These are phyloP conservation scores for Seriola dumerili DNA, from an alignment of 2,113 vertebrate genomes.

Conservation along the genomic window DNA sequence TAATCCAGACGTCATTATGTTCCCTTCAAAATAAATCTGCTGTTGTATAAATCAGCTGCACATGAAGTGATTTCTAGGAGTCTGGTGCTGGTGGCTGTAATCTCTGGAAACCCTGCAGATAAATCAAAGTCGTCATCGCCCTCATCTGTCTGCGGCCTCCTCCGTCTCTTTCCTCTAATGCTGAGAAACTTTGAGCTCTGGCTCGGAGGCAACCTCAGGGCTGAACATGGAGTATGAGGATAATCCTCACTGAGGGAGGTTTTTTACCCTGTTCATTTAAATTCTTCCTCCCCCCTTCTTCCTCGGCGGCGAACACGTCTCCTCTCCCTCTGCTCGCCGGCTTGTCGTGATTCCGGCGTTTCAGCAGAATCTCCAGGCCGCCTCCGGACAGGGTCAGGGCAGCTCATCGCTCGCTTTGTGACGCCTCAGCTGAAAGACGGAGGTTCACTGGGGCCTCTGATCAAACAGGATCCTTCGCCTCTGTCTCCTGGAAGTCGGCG, in stretches of 20 bases:
- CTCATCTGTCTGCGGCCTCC: neutral
- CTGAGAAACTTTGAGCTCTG: neutral
- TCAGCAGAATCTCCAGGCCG: slow-evolving; percentile 59
- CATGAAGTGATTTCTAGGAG: neutral
- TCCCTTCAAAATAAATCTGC: neutral
- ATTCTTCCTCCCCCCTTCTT: slow-evolving; percentile 8
- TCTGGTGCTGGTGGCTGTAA: neutral
- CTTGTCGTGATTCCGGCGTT: slow-evolving; percentile 27
- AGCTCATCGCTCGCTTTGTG: slow-evolving; percentile 5
- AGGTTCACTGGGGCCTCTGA: neutral
- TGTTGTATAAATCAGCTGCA: neutral
- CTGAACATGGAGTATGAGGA: slow-evolving; percentile 5
- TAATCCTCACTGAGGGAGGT: slow-evolving; percentile 13
- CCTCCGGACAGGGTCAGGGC: slow-evolving; percentile 58
- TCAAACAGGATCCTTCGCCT: slow-evolving; percentile 1
- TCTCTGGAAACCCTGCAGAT: neutral
- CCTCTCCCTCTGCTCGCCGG: neutral
- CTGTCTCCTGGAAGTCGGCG: slow-evolving; percentile 3
- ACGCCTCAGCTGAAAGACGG: slow-evolving; percentile 37
- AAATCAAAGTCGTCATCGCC: neutral
- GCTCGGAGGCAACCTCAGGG: neutral
- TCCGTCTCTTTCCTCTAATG: neutral
- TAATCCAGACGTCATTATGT: neutral
- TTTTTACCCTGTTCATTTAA: neutral
- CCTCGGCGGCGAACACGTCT: neutral